phyloP scores from a whole-genome alignment of 2,113 vertebrate genomes.

The Hymenochirus boettgeri region DNA sequence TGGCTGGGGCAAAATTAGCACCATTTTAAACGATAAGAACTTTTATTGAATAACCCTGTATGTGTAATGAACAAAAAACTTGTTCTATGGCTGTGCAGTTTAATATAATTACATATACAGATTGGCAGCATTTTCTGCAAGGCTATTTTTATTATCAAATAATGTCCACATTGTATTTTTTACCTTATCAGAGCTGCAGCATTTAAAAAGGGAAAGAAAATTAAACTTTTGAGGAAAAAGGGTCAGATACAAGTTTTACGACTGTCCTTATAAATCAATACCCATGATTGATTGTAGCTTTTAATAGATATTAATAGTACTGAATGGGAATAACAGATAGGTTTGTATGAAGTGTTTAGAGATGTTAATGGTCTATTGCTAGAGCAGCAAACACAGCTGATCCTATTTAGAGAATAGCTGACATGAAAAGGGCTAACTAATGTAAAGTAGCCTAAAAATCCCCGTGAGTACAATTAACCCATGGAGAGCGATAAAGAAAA shows the following conservation, averaged over 20 bases:
- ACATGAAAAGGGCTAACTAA: constrained; percentile 28
- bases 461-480: constrained; percentile 35
- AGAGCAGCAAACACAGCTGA: constrained; percentile 37
- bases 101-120: no score
- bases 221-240: neutral
- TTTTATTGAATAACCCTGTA: no score
- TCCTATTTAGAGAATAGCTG: constrained; percentile 34
- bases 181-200: neutral
- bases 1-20: no score
- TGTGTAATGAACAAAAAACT: no score
- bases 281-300: constrained; percentile 50
- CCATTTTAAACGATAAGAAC: no score
- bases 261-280: constrained; percentile 45
- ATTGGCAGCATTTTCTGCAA: no score
- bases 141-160: no score
- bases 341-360: constrained; percentile 29
- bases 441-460: constrained; percentile 32
- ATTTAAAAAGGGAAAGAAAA: neutral
- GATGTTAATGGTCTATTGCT: constrained; percentile 32
- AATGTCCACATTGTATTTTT: neutral
- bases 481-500: constrained; percentile 25
- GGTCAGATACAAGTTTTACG: constrained; percentile 32
- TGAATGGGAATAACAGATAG: constrained; percentile 17
- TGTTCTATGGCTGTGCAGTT: no score
- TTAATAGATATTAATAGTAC: constrained; percentile 37